A percentile compares a stretch with the other conserved stretches of the same genome.
Conservation (phyloP, 2,888 invertebrate genomes). For the Cepaea hortensis region DNA sequence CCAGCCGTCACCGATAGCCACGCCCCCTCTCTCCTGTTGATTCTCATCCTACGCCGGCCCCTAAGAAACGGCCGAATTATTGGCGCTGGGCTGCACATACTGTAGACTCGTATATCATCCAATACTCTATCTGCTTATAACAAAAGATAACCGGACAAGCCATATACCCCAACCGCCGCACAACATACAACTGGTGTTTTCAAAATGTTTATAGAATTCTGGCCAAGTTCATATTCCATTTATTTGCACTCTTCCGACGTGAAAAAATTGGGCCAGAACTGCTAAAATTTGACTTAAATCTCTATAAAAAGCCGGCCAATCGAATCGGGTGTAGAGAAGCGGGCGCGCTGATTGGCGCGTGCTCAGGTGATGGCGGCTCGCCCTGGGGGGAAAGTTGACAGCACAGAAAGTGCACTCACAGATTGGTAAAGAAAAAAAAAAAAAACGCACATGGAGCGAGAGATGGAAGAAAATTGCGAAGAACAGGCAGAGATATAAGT, state of each 20-base stretch:
- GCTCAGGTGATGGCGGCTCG: constrained; percentile 14
- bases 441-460: constrained; percentile 23
- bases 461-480: constrained; percentile 37
- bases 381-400: constrained; percentile 7
- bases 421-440: background rate
- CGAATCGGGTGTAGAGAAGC: constrained; percentile 30
- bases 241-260: background rate
- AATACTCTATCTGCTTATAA: too few relatives aligned
- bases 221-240: background rate
- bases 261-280: constrained; percentile 2
- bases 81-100: background rate
- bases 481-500: constrained; percentile 3
- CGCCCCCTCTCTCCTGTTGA: background rate
- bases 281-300: constrained; percentile 26
- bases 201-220: background rate
- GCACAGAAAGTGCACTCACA: constrained; percentile 14
- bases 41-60: background rate
- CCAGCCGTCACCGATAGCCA: background rate
- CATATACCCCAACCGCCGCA: too few relatives aligned
- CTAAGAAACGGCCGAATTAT: background rate
- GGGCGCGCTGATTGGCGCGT: constrained; percentile 33
- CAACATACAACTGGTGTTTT: background rate
- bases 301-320: constrained; percentile 39
- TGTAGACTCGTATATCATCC: too few relatives aligned
- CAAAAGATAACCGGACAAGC: too few relatives aligned